Percentiles rank a stretch among this genome's conserved stretches.
These are phyloP conservation scores for Plemyria rubiginata DNA, from an alignment of 2,888 invertebrate species.

Conservation along the genomic window DNA sequence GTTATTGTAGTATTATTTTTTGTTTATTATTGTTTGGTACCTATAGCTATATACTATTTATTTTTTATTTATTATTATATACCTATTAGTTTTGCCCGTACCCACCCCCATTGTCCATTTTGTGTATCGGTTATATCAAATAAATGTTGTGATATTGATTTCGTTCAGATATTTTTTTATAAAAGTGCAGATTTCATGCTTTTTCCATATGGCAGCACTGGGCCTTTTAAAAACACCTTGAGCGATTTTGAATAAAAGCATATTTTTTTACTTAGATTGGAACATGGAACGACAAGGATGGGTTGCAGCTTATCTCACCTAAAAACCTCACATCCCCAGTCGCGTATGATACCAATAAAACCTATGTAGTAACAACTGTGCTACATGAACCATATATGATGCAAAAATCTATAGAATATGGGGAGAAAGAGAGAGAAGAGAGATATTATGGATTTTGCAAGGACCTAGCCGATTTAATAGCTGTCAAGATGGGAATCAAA, in stretches of 20 bases:
- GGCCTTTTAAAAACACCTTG: too few species aligned
- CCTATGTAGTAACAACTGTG: slow-evolving; percentile 94
- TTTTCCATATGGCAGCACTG: too few species aligned
- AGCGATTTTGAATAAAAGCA: not conserved
- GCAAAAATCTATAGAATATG: slow-evolving; percentile 86
- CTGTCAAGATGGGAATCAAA: slow-evolving; percentile 92
- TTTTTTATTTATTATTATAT: too few species aligned
- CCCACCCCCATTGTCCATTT: too few species aligned
- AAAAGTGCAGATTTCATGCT: too few species aligned
- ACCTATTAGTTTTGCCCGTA: too few species aligned
- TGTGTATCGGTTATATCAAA: too few species aligned
- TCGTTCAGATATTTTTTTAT: too few species aligned
- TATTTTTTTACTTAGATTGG: slow-evolving; percentile 86
- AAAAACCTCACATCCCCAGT: slow-evolving; percentile 90
- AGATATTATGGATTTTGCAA: slow-evolving; percentile 96
- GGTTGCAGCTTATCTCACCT: slow-evolving; percentile 89
- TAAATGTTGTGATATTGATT: too few species aligned
- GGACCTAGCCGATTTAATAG: slow-evolving; percentile 93
- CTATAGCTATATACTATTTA: too few species aligned
- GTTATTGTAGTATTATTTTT: too few species aligned
- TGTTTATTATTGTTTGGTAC: too few species aligned
- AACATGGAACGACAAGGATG: slow-evolving; percentile 93
- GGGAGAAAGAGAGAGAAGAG: slow-evolving; percentile 92
- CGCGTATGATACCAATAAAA: slow-evolving; percentile 92
- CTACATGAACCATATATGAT: slow-evolving; percentile 96